Percentiles rank a stretch among this genome's conserved stretches.
These are phyloP conservation scores for Epinephelus cyanopodus DNA, from an alignment of 2,113 vertebrate genomes.

Conservation along the genomic window DNA sequence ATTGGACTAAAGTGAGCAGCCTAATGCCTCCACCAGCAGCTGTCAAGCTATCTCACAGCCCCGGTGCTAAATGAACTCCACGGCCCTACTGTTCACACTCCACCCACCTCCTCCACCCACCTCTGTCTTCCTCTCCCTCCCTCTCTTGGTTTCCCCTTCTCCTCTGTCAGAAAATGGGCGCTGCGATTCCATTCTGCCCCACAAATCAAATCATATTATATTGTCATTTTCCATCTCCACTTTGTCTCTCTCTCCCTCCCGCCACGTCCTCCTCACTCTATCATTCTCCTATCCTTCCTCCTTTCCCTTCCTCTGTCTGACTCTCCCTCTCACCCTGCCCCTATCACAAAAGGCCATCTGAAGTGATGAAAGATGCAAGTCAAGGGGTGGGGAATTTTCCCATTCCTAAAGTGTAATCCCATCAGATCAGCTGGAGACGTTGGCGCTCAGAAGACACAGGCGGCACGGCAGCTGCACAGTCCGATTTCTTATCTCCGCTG, in stretches of 20 bases:
- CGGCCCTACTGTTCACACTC: constrained; percentile 52
- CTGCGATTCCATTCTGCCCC: constrained; percentile 68
- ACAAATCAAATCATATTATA: constrained; percentile 81
- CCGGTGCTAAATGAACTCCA: constrained; percentile 70
- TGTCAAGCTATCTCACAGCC: constrained; percentile 60
- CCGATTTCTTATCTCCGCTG: constrained; percentile 20
- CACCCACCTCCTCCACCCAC: constrained; percentile 55
- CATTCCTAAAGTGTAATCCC: constrained; percentile 63
- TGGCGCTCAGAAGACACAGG: constrained; percentile 46
- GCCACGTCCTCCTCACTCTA: constrained; percentile 36
- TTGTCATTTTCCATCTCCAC: constrained; percentile 78
- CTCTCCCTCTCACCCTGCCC: constrained; percentile 20
- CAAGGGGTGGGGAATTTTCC: constrained; percentile 20
- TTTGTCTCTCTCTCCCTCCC: constrained; percentile 60
- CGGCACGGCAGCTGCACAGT: constrained; percentile 3
- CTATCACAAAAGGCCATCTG: constrained; percentile 39
- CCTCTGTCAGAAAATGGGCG: constrained; percentile 57
- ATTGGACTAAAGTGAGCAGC: constrained; percentile 65
- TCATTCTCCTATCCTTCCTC: constrained; percentile 36
- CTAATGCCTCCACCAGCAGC: constrained; percentile 69
- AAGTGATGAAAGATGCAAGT: constrained; percentile 62
- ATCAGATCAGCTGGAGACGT: constrained; percentile 57
- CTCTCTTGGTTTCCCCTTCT: constrained; percentile 11
- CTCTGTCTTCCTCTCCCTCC: constrained; percentile 43
- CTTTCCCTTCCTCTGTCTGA: constrained; percentile 7